Evolutionary conservation across 2,113 vertebrate species (phyloP).

Genomic region (Otus sunia): DNA sequence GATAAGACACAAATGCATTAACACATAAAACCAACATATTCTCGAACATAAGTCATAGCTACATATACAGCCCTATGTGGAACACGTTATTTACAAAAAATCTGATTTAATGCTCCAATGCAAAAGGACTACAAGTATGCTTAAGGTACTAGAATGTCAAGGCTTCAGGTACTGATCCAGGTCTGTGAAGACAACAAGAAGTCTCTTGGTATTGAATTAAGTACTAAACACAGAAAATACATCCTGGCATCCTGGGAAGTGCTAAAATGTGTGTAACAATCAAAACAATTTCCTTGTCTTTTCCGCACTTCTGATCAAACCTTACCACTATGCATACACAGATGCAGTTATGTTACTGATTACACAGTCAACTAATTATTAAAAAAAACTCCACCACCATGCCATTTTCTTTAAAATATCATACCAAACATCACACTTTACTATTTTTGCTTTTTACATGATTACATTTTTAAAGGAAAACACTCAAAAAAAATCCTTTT

Average conservation of each 20-base stretch:
- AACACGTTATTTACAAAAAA: background rate
- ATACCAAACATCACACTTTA: background rate
- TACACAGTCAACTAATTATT: background rate
- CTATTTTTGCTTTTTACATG: background rate
- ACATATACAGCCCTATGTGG: background rate
- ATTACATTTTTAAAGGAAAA: background rate
- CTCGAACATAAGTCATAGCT: background rate
- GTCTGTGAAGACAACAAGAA: background rate
- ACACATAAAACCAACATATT: background rate
- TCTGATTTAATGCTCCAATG: background rate
- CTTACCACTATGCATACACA: background rate
- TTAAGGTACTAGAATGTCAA: background rate
- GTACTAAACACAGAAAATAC: background rate
- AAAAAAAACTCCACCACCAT: background rate
- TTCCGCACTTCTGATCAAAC: background rate
- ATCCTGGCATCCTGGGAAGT: background rate
- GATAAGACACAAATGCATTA: background rate
- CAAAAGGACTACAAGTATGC: background rate
- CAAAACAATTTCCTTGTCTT: background rate
- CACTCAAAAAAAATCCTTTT: background rate
- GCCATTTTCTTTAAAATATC: background rate
- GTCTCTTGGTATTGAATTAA: background rate
- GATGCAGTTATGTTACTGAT: background rate
- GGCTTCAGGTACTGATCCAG: background rate
- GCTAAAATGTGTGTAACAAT: background rate